Conservation (phyloP, 1,140 invertebrate species). For the Tetramorium alpestre region DNA sequence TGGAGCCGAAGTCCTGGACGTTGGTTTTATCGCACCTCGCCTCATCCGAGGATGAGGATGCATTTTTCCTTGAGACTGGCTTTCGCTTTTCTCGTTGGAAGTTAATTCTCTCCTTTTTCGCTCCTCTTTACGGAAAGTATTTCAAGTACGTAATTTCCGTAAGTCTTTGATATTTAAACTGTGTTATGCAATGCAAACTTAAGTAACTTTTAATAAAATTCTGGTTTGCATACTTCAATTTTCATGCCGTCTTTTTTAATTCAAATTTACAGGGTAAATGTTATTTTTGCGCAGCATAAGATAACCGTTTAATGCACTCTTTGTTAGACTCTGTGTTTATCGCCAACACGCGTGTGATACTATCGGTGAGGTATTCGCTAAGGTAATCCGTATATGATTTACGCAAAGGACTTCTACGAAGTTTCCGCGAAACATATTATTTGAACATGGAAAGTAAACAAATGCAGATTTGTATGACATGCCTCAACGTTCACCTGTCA, state of each 20-base stretch:
- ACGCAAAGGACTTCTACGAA: neutral
- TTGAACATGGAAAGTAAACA: conserved; percentile 30
- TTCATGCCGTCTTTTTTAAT: neutral
- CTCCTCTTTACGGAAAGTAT: conserved; percentile 25
- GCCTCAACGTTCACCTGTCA: conserved; percentile 10
- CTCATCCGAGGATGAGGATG: conserved; percentile 25
- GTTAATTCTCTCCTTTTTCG: conserved; percentile 29
- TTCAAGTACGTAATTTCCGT: conserved; percentile 28
- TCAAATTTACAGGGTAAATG: neutral
- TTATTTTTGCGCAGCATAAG: neutral
- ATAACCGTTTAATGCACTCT: neutral
- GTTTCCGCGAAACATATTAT: conserved; percentile 7
- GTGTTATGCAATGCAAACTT: conserved; percentile 14
- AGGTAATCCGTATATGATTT: conserved; percentile 21
- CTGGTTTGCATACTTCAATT: neutral
- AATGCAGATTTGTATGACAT: conserved; percentile 12
- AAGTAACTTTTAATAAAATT: conserved; percentile 37
- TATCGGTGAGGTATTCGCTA: neutral
- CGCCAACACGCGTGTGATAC: neutral
- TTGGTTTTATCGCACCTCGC: conserved; percentile 63
- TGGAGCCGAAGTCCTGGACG: conserved; percentile 63
- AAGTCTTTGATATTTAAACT: conserved; percentile 35
- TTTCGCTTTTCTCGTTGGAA: conserved; percentile 38
- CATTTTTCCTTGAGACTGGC: conserved; percentile 6
- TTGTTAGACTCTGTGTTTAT: conserved; percentile 8